phyloP scores from a whole-genome alignment of 2,888 invertebrate species.

The Anticlea derivata region DNA sequence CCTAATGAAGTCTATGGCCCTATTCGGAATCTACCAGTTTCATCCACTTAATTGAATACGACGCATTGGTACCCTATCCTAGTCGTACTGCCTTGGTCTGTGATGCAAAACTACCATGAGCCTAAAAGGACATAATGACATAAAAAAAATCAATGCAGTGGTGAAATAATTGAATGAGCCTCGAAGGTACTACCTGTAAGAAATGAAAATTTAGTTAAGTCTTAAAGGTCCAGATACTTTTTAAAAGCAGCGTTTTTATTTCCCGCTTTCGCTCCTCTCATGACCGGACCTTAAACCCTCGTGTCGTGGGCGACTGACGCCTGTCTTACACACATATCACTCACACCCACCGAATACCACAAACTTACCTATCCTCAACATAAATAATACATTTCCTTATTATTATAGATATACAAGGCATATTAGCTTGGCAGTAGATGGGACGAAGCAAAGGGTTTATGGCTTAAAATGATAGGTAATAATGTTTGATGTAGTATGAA shows the following conservation, averaged over 20 bases:
- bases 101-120: no score
- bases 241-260: background rate
- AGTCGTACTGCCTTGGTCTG: no score
- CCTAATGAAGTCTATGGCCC: no score
- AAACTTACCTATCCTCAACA: slow-evolving; percentile 20
- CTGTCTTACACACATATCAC: slow-evolving; percentile 47
- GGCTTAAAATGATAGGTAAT: slow-evolving; percentile 27
- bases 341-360: slow-evolving; percentile 47
- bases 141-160: no score
- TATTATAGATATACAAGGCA: slow-evolving; percentile 1
- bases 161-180: no score
- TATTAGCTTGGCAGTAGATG: slow-evolving; percentile 6
- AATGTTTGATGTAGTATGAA: slow-evolving; percentile 27
- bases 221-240: no score
- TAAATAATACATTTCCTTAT: slow-evolving; percentile 19
- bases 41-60: no score
- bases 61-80: no score
- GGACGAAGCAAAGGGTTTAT: background rate
- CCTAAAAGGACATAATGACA: no score
- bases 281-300: background rate
- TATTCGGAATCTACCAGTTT: no score
- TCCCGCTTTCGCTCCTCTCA: background rate
- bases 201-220: no score
- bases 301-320: slow-evolving; percentile 43
- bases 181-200: no score